Percentiles rank a stretch among this genome's conserved stretches.
These are phyloP conservation scores for Vulpes vulpes DNA, from an alignment of 2,113 vertebrate species.

Conservation along the genomic window DNA sequence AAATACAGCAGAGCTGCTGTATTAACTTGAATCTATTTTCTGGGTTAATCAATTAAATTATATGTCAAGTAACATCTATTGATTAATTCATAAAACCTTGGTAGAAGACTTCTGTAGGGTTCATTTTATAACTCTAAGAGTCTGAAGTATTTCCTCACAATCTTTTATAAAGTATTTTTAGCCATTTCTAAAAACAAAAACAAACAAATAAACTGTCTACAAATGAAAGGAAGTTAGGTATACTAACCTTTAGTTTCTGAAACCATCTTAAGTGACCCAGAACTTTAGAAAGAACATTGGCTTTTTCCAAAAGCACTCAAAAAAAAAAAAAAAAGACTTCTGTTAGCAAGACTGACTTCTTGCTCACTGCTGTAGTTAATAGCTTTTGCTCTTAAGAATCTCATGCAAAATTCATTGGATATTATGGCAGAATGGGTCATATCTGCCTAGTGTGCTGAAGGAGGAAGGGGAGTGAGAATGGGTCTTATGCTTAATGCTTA, in stretches of 20 bases:
- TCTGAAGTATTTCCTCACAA: background rate
- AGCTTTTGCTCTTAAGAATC: conserved; percentile 65
- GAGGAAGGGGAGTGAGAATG: background rate
- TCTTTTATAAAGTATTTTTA: background rate
- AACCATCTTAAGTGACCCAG: conserved; percentile 66
- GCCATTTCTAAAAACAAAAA: background rate
- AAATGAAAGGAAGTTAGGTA: conserved; percentile 21
- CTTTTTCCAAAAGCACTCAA: conserved; percentile 56
- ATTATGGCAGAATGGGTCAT: conserved; percentile 55
- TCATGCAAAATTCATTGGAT: conserved; percentile 76
- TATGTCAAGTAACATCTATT: background rate
- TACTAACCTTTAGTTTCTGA: conserved; percentile 28
- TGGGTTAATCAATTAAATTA: background rate
- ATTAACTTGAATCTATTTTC: background rate
- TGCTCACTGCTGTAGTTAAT: conserved; percentile 60
- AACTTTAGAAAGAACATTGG: conserved; percentile 65
- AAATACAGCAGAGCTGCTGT: background rate
- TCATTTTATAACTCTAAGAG: background rate
- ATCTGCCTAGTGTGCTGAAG: background rate
- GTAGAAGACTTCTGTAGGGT: background rate
- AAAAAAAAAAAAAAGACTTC: background rate
- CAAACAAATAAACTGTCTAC: background rate
- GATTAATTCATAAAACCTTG: background rate
- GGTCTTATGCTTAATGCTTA: conserved; percentile 28
- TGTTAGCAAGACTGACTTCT: conserved; percentile 61